These are phyloP conservation scores for Gorsachius magnificus DNA, from an alignment of 2,797 vertebrate genomes.

Conservation along the genomic window DNA sequence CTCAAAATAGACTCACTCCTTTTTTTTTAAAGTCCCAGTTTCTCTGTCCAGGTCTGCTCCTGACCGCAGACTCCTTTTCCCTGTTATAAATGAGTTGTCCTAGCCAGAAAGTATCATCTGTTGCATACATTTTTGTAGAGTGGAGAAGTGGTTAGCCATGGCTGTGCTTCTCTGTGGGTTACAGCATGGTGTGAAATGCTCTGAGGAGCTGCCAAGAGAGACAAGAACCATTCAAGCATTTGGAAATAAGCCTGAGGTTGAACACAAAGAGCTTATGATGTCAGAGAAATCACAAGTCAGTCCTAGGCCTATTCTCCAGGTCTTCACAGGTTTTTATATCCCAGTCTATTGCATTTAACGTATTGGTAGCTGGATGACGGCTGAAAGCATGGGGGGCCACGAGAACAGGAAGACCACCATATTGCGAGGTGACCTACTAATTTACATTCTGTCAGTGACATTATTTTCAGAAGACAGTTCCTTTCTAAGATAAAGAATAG, in stretches of 20 bases:
- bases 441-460: neutral
- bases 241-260: neutral
- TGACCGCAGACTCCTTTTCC: neutral
- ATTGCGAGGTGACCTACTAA: neutral
- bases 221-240: neutral
- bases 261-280: neutral
- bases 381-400: fast-evolving
- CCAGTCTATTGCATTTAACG: fast-evolving
- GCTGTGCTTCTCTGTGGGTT: fast-evolving
- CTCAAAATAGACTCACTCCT: neutral
- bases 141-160: neutral
- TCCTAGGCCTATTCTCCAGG: neutral
- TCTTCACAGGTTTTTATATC: neutral
- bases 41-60: neutral
- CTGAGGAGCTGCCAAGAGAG: neutral
- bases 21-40: neutral
- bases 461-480: neutral
- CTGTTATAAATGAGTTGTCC: neutral
- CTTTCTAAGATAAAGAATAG: neutral
- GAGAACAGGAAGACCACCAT: neutral
- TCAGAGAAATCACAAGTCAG: neutral
- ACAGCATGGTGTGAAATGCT: neutral
- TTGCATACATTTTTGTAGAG: neutral
- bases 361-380: neutral
- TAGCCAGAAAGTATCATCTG: neutral